Base-by-base conservation (phyloP, 2,888 invertebrate genomes). In the Labia minor region DNA sequence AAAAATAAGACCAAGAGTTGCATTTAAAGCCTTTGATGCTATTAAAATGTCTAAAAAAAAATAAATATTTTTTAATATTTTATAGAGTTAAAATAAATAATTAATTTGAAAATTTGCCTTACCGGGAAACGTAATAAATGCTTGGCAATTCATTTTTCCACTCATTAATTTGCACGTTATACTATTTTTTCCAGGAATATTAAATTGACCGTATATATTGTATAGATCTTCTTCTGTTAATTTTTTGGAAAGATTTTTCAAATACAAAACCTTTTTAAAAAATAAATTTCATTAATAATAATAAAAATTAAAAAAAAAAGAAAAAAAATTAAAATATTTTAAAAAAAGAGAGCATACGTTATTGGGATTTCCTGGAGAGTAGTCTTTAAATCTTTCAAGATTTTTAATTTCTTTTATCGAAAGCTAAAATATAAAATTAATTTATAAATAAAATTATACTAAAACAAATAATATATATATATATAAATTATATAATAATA, bases 101-200 rank as follows among this genome's bases (percentile, higher is more conserved):
- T 37, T 37, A 16, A 49, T 11, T 49, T 49, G 3, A 49, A n/a
- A 49, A 49, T 37, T 64, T 19, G 19, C 62, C 73, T 73, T 75
- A 84, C 85, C 76, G 73, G 76, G 75, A 72, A 84, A 83, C 37
- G 79, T 76, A 1, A 82, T 78, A 75, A 84, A 84, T 0, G 83
- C 84, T 72, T 84, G 84, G 6, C 84, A 84, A 69, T 79, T 78
- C 83, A 84, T 83, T 67, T 79, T 78, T 1, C 84, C 84, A 0
- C 77, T 76, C 80, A 84, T 78, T 37, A 83, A 71, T 66, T 78
- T 75, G 68, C 76, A 75, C 4, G 70, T 70, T 1, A 83, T 73
- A 26, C 78, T 79, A 37, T 78, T 70, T 68, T 69, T 66, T 64
- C 69, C 70, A n/a, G 77, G 72, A 66, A 79, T 64, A 67, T 73